These are phyloP conservation scores for Aptenodytes forsteri DNA, from an alignment of 2,113 vertebrate genomes.

Conservation along the genomic window DNA sequence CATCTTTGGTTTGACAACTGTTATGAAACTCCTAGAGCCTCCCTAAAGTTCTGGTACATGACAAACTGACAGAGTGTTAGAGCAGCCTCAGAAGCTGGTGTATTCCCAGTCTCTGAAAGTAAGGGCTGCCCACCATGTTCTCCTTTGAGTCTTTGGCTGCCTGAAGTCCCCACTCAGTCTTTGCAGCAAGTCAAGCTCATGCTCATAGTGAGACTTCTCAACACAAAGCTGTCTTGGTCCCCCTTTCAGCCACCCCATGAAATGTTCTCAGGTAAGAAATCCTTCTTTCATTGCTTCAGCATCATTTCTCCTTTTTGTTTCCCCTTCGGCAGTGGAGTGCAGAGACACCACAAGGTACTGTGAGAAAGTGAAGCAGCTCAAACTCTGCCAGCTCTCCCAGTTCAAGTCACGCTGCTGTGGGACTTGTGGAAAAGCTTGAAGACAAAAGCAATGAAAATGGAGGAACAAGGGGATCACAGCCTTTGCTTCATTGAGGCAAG, in stretches of 20 bases:
- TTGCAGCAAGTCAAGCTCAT: not conserved
- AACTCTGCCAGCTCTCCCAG: conserved; percentile 90
- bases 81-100: not conserved
- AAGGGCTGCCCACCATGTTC: not conserved
- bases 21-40: not conserved
- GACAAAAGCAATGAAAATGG: not conserved
- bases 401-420: conserved; percentile 93
- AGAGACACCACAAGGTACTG: conserved; percentile 94
- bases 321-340: conserved; percentile 80
- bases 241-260: not conserved
- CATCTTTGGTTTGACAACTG: not conserved
- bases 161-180: not conserved
- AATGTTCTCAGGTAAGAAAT: not conserved
- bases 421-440: conserved; percentile 89
- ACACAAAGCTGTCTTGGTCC: not conserved
- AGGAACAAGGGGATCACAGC: conserved; percentile 39
- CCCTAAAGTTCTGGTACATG: not conserved
- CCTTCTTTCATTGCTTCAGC: not conserved
- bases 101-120: not conserved
- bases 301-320: conserved; percentile 56
- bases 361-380: conserved; percentile 92
- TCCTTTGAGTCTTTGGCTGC: not conserved
- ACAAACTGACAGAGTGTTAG: not conserved
- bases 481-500: conserved; percentile 48
- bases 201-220: not conserved